Conservation (phyloP, 2,113 vertebrate species). For the Gymnogyps californianus region DNA sequence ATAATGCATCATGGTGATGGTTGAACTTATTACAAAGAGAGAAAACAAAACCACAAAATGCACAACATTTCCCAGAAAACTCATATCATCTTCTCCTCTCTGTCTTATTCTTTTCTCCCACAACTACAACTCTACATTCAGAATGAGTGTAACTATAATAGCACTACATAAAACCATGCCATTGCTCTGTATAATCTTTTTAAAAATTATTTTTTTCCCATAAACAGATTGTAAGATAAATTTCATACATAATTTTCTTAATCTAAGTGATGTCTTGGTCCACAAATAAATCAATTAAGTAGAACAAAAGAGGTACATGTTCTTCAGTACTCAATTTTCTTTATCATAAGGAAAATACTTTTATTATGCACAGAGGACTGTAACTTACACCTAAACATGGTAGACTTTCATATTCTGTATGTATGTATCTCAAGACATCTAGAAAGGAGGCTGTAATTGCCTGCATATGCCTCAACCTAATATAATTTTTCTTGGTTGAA, state of each 20-base stretch:
- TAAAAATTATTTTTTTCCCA: background rate
- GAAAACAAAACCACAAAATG: background rate
- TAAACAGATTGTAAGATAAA: background rate
- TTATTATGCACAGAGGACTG: background rate
- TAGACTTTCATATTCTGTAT: background rate
- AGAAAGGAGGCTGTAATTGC: background rate
- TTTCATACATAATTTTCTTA: background rate
- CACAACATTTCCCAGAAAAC: background rate
- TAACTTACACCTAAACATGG: background rate
- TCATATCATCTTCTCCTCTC: background rate
- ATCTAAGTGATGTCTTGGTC: background rate
- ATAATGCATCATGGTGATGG: background rate
- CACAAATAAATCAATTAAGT: background rate
- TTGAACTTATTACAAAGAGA: background rate
- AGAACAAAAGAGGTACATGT: background rate
- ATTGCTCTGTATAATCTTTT: background rate
- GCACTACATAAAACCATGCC: background rate
- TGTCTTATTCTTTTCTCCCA: background rate
- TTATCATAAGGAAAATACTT: background rate
- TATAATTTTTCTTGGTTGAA: background rate
- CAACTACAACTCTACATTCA: background rate
- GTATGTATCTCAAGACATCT: background rate
- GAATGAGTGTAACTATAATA: background rate
- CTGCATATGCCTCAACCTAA: background rate
- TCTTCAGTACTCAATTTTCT: background rate